Evolutionary conservation across 1,140 invertebrate genomes (phyloP).

Genomic region (Physella acuta): DNA sequence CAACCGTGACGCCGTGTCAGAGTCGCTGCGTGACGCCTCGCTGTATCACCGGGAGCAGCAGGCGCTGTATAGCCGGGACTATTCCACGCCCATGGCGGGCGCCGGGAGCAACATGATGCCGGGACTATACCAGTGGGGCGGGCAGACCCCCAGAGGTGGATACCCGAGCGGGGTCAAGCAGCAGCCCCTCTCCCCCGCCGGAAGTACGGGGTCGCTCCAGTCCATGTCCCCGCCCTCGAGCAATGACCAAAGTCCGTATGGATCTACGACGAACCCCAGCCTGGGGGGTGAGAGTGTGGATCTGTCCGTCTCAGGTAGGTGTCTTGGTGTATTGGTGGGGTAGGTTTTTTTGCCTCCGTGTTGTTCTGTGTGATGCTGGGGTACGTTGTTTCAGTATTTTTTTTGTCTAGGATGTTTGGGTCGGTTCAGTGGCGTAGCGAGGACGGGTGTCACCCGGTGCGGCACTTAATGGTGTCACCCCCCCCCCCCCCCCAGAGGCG

Average conservation of each 20-base stretch:
- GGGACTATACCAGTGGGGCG: slow-evolving; percentile 14
- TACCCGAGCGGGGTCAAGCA: slow-evolving; percentile 38
- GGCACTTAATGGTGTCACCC: too few species aligned
- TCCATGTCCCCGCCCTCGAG: slow-evolving; percentile 53
- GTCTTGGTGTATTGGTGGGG: neutral
- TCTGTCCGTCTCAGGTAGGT: slow-evolving; percentile 51
- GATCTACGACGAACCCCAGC: slow-evolving; percentile 15
- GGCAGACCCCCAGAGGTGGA: slow-evolving; percentile 18
- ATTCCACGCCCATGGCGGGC: slow-evolving; percentile 5
- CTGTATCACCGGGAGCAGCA: slow-evolving; percentile 12
- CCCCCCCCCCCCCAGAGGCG: too few species aligned
- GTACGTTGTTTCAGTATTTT: too few species aligned
- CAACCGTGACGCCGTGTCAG: neutral
- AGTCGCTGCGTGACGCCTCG: neutral
- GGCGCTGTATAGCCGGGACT: neutral
- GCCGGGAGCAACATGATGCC: neutral
- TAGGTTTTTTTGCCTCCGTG: neutral
- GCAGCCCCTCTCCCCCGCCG: slow-evolving; percentile 54
- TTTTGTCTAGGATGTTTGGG: too few species aligned
- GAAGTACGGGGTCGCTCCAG: slow-evolving; percentile 56
- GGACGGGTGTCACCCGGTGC: too few species aligned
- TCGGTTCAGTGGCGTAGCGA: too few species aligned
- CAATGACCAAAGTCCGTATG: slow-evolving; percentile 47
- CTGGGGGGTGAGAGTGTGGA: slow-evolving; percentile 46
- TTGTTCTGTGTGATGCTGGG: slow-evolving; percentile 3